Evolutionary conservation across 2,113 vertebrate species (phyloP).

Genomic region (Phalacrocorax pelagicus): DNA sequence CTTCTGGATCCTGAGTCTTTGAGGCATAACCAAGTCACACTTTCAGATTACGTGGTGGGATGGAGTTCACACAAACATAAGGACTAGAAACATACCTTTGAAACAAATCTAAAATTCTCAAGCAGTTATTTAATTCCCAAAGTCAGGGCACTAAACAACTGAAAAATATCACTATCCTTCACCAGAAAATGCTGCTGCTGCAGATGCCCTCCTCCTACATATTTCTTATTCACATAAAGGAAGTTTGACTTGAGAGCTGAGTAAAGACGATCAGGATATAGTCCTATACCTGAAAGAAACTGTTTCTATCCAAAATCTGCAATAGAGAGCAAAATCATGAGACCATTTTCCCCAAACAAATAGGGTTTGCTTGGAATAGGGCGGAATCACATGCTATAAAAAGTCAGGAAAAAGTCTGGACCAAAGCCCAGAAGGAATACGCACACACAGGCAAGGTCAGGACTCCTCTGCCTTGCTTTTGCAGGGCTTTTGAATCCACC

Average conservation of each 20-base stretch:
- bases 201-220: neutral
- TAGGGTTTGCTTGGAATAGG: neutral
- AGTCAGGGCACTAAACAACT: neutral
- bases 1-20: neutral
- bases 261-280: neutral
- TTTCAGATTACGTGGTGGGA: neutral
- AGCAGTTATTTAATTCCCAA: neutral
- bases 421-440: neutral
- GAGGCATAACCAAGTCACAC: neutral
- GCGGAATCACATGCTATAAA: neutral
- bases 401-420: neutral
- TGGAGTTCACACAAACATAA: neutral
- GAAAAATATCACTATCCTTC: neutral
- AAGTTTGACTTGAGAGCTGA: neutral
- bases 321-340: neutral
- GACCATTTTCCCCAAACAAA: neutral
- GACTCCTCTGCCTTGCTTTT: neutral
- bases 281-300: neutral
- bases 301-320: neutral
- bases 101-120: slow-evolving; percentile 1
- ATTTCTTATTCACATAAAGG: neutral
- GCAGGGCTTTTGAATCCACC: neutral
- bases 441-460: too few relatives aligned
- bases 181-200: neutral
- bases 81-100: neutral